Evolutionary conservation across 2,113 vertebrate genomes (phyloP).

Genomic region (Phrynosoma blainvillii): DNA sequence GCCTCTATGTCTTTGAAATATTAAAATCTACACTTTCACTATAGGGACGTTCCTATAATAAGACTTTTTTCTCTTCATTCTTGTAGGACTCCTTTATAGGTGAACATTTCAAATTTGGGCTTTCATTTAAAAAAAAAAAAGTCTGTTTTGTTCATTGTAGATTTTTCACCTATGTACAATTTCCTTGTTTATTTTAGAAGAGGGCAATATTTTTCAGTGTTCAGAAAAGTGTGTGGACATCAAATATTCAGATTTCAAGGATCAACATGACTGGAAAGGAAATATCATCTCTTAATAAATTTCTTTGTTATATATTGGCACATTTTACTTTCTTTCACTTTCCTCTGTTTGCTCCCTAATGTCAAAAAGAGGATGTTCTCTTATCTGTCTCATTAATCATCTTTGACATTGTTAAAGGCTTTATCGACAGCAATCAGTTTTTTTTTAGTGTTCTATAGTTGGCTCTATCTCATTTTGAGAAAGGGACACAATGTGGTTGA

Average conservation of each 20-base stretch:
- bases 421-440: constrained; percentile 55
- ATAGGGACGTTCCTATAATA: neutral
- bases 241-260: constrained; percentile 20
- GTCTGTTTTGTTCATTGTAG: neutral
- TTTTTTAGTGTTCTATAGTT: constrained; percentile 22
- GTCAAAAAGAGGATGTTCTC: constrained; percentile 54
- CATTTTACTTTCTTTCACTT: constrained; percentile 48
- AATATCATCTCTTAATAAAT: constrained; percentile 39
- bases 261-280: constrained; percentile 28
- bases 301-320: constrained; percentile 36
- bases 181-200: neutral
- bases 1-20: neutral
- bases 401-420: constrained; percentile 38
- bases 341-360: constrained; percentile 34
- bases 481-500: neutral
- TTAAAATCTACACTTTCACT: neutral
- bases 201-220: neutral
- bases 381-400: constrained; percentile 65
- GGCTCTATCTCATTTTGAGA: neutral
- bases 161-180: constrained; percentile 17
- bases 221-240: constrained; percentile 8
- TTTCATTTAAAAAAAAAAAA: neutral
- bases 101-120: neutral
- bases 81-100: neutral
- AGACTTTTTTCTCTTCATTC: neutral